Evolutionary conservation across 2,888 invertebrate species (phyloP), one percentile per base, ranked within the genome.

Genomic region (Mayetiola destructor): DNA sequence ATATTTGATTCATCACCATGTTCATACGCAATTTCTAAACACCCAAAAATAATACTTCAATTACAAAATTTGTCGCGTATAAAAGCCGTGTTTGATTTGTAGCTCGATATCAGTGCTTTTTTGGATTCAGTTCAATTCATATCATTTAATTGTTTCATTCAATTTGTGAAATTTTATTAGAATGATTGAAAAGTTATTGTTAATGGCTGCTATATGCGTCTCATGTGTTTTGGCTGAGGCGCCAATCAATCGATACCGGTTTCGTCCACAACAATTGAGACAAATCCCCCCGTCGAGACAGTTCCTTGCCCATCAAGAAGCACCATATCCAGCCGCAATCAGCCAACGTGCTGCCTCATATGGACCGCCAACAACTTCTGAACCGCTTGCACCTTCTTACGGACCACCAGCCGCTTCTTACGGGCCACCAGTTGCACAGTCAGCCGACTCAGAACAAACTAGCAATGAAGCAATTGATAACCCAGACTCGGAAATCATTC

Each of bases 101-200:
- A 5, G 30, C 1, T 32, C 12, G 53, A 53, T 53, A 53, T 53
- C 53, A 53, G 53, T 53, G 1, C 2, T 2, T 10, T 10, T 53
- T 53, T 20, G 30, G 32, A 32, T 53, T 30, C 30, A 12, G 18
- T 30, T 48, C 53, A 53, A 53, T 53, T 18, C 29, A 53, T 8
- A 32, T 53, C 32, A 53, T 53, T 53, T 53, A 40, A 29, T 52
- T 42, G n/a, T 42, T 42, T 42, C 42, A 42, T 23, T 9, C 10
- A 32, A 36, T 6, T 3, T 4, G 39, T 39, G 39, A 39, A 39
- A 39, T 40, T 40, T 14, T 23, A n/a, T 23, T 10, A 48, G 27
- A 48, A 48, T 48, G 48, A 48, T 48, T 23, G 16, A 16, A 6
- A 48, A 48, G 27, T 27, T 48, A 27, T 5, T 48, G 27, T n/a